Evolutionary conservation across 2,888 invertebrate species (phyloP), one percentile per base, ranked within the genome.

Genomic region (Phasia obesa): DNA sequence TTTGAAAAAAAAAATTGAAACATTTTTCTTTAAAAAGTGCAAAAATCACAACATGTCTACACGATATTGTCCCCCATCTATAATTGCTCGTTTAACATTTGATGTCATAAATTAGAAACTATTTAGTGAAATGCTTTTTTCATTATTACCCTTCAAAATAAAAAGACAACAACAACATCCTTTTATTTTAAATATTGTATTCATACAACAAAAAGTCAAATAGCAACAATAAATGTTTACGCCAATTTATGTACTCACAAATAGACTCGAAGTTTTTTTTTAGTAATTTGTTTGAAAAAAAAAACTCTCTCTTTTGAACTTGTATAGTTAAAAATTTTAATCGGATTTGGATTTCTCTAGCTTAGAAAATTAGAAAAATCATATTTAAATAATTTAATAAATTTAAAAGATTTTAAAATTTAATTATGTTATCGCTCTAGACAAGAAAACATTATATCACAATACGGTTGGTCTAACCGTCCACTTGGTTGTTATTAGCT

Each of bases 61-160:
- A 67, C 19, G 67, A 49, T 23, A 44, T 1, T 47, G 21, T 35
- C n/a, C 44, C 67, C 73, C 67, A n/a, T 44, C 15, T 53, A 17
- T 7, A 13, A 49, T 25, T 55, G 19, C 44, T 57, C 35, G 17
- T 49, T 47, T 67, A 42, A 67, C 59, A 60, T 83, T 83, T 79
- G 53, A 79, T 79, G 65, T 49, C 83, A 83, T 83, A 84, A 85
- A 78, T 85, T 87, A 88, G 87, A 85, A 87, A 87, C 87, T 88
- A 88, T 89, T 89, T 89, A 89, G 89, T 88, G 84, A 87, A 89
- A 88, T 89, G 87, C 86, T 89, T 89, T 89, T 88, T 88, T 88
- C 88, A 89, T 89, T 89, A 89, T 89, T 88, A 88, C 88, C 85
- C 86, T 81, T 85, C 65, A 79, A 74, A 74, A 57, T 64, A 82